A percentile compares a stretch with the other conserved stretches of the same genome.
Conservation (phyloP, 2,888 invertebrate species). For the Ferrisia virgata region DNA sequence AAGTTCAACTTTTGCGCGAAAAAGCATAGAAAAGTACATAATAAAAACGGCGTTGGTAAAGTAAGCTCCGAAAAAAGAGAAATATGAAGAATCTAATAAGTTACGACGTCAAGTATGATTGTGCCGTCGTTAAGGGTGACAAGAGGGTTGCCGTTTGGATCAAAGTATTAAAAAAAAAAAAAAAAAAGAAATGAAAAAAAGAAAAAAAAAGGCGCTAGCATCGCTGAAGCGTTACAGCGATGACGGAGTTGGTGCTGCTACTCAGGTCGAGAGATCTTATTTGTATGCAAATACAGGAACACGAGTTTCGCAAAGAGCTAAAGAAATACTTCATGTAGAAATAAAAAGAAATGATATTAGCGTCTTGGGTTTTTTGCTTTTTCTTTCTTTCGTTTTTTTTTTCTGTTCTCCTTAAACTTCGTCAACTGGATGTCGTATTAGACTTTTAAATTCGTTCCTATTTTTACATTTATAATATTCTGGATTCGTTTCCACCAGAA, state of each 20-base stretch:
- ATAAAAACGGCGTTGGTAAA: slow-evolving; percentile 25
- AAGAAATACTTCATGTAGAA: slow-evolving; percentile 46
- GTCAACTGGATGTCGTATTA: slow-evolving; percentile 45
- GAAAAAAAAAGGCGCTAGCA: slow-evolving; percentile 27
- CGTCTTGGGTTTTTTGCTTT: slow-evolving; percentile 45
- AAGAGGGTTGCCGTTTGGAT: slow-evolving; percentile 45
- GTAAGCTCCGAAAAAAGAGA: slow-evolving; percentile 33
- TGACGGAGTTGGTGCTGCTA: slow-evolving; percentile 42
- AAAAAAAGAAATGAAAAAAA: slow-evolving; percentile 14
- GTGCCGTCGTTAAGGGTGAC: slow-evolving; percentile 43
- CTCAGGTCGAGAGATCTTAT: slow-evolving; percentile 45
- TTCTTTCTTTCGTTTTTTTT: slow-evolving; percentile 37
- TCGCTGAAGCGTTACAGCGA: slow-evolving; percentile 43
- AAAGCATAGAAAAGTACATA: slow-evolving; percentile 31
- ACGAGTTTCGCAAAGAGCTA: slow-evolving; percentile 44
- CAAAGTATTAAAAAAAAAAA: slow-evolving; percentile 43
- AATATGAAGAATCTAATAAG: slow-evolving; percentile 45
- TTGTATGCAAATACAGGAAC: slow-evolving; percentile 46
- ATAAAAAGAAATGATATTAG: slow-evolving; percentile 46
- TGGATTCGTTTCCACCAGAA: slow-evolving; percentile 44
- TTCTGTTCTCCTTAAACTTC: slow-evolving; percentile 42
- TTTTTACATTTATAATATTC: slow-evolving; percentile 46
- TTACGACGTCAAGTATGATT: slow-evolving; percentile 45
- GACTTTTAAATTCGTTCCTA: slow-evolving; percentile 46
- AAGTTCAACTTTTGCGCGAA: slow-evolving; percentile 24